Conservation (phyloP, 2,888 invertebrate species). For the Microchrysa polita region DNA sequence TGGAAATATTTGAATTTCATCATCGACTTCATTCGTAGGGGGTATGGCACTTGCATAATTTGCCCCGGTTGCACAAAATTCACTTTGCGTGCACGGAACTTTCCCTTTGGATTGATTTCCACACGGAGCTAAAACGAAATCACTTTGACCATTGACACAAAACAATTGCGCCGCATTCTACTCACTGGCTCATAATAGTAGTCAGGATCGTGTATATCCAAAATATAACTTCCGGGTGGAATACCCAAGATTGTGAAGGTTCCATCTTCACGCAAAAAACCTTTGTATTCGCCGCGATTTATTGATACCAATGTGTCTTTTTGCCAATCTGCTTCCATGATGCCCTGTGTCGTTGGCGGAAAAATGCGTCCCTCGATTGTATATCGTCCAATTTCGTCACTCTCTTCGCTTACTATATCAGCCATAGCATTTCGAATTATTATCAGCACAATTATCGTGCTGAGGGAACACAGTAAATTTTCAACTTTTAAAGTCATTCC, state of each 20-base stretch:
- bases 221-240: conserved; percentile 90
- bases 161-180: conserved; percentile 17
- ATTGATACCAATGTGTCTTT: conserved; percentile 80
- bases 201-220: conserved; percentile 91
- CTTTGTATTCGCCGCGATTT: conserved; percentile 89
- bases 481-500: not conserved
- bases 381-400: conserved; percentile 69
- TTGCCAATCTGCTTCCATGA: conserved; percentile 74
- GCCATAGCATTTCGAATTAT: not conserved
- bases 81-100: conserved; percentile 92
- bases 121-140: conserved; percentile 69
- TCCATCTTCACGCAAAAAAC: conserved; percentile 91
- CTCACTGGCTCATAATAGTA: conserved; percentile 89
- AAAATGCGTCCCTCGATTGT: conserved; percentile 84
- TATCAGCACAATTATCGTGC: not conserved
- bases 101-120: conserved; percentile 97
- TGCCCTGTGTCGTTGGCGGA: conserved; percentile 71
- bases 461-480: not conserved
- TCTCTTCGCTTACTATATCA: conserved; percentile 55
- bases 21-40: conserved; percentile 86
- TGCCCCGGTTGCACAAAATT: conserved; percentile 93
- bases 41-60: conserved; percentile 91
- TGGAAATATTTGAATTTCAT: conserved; percentile 90
- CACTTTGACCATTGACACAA: not conserved
- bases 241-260: conserved; percentile 88